A percentile compares a stretch with the other conserved stretches of the same genome.
Evolutionary conservation across 2,113 vertebrate genomes (phyloP).

Genomic region (Nicator chloris): DNA sequence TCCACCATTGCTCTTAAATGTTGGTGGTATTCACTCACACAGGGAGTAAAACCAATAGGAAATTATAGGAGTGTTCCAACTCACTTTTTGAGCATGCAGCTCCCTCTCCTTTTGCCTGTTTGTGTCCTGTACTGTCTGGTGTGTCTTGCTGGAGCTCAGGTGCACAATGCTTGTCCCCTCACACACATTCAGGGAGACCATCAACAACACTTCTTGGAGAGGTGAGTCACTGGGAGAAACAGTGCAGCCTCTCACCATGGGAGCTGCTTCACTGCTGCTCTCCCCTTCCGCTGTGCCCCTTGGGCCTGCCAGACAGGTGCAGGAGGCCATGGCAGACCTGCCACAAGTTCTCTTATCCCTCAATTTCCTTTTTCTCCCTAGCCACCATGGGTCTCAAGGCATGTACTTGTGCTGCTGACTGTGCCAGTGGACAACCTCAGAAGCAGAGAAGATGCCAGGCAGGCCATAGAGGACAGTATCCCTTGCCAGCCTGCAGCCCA

Average conservation of each 20-base stretch:
- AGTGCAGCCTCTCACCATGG: neutral
- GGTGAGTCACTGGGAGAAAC: neutral
- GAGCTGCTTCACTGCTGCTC: neutral
- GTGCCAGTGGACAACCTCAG: neutral
- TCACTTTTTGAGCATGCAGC: rapidly evolving
- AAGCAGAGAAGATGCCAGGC: neutral
- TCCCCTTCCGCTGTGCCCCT: neutral
- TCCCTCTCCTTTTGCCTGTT: neutral
- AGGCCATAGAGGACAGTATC: neutral
- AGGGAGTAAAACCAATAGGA: neutral
- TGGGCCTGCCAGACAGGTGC: neutral
- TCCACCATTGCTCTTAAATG: neutral
- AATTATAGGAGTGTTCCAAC: neutral
- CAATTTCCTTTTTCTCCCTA: neutral
- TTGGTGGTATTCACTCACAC: neutral
- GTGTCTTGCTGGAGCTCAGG: neutral
- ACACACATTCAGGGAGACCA: neutral
- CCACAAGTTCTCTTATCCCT: neutral
- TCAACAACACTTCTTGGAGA: neutral
- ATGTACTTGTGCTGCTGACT: neutral
- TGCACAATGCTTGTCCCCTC: neutral
- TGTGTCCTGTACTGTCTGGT: neutral
- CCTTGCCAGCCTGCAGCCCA: neutral
- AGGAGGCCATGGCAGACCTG: neutral
- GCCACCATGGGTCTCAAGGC: neutral